A percentile compares a stretch with the other conserved stretches of the same genome.
Conservation (phyloP, 1,140 invertebrate species). For the Sarcophaga bullata region DNA sequence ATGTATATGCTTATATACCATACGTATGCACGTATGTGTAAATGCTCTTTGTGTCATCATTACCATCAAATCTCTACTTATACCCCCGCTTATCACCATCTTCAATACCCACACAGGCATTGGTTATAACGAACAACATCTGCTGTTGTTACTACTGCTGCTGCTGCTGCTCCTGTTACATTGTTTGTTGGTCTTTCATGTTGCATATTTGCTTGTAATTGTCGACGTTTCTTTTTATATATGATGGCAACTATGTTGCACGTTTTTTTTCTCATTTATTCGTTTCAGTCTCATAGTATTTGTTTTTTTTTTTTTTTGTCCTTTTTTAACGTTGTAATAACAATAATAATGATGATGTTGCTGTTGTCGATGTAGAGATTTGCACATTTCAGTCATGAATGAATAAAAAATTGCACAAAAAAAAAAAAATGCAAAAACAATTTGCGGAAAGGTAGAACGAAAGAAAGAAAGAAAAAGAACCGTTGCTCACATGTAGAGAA, state of each 20-base stretch:
- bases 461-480: too few species aligned
- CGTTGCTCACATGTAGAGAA: too few species aligned
- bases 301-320: too few species aligned
- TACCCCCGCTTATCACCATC: background rate
- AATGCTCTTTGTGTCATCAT: too few species aligned
- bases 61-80: too few species aligned
- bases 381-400: background rate
- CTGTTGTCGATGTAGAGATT: background rate
- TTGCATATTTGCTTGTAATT: constrained; percentile 21
- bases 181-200: background rate
- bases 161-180: background rate
- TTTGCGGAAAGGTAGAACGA: too few species aligned
- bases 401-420: background rate
- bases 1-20: too few species aligned
- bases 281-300: background rate
- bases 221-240: constrained; percentile 11
- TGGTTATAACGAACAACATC: background rate
- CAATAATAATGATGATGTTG: background rate
- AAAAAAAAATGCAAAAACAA: background rate
- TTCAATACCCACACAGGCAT: background rate
- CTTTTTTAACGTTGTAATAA: background rate
- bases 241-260: background rate
- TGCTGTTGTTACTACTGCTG: background rate
- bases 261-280: background rate
- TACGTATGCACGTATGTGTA: too few species aligned